phyloP scores from a whole-genome alignment of 2,113 vertebrate species.

The Heterocephalus glaber region DNA sequence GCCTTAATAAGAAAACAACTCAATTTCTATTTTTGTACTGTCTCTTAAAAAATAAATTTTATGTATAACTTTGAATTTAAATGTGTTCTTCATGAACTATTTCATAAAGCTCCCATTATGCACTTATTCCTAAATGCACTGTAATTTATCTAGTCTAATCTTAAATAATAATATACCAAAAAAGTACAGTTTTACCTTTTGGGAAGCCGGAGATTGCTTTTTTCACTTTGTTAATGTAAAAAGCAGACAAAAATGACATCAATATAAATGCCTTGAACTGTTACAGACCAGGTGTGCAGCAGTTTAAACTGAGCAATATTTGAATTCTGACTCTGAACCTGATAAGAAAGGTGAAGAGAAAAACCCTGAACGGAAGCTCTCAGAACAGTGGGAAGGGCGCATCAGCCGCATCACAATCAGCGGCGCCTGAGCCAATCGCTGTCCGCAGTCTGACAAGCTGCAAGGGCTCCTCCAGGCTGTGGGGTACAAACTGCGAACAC shows the following conservation, averaged over 20 bases:
- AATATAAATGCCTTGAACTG: slow-evolving; percentile 53
- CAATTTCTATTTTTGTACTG: background rate
- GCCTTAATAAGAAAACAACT: background rate
- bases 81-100: slow-evolving; percentile 8
- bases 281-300: slow-evolving; percentile 40
- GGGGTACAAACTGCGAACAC: background rate
- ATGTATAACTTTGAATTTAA: slow-evolving; percentile 55
- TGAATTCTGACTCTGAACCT: slow-evolving; percentile 64
- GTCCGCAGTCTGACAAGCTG: background rate
- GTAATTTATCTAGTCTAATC: slow-evolving; percentile 30
- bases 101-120: background rate
- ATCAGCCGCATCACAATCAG: slow-evolving; percentile 63
- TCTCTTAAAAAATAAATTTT: slow-evolving; percentile 58
- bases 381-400: slow-evolving; percentile 51
- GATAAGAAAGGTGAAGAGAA: background rate
- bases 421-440: slow-evolving; percentile 21
- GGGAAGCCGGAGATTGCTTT: background rate
- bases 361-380: slow-evolving; percentile 37
- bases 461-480: background rate
- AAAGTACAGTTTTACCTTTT: slow-evolving; percentile 73
- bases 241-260: slow-evolving; percentile 60
- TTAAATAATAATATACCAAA: slow-evolving; percentile 39
- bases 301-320: slow-evolving; percentile 32
- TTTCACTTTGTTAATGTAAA: slow-evolving; percentile 56
- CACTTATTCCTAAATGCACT: background rate